phyloP scores from a whole-genome alignment of 2,888 invertebrate species.

The Nomada ferruginata region DNA sequence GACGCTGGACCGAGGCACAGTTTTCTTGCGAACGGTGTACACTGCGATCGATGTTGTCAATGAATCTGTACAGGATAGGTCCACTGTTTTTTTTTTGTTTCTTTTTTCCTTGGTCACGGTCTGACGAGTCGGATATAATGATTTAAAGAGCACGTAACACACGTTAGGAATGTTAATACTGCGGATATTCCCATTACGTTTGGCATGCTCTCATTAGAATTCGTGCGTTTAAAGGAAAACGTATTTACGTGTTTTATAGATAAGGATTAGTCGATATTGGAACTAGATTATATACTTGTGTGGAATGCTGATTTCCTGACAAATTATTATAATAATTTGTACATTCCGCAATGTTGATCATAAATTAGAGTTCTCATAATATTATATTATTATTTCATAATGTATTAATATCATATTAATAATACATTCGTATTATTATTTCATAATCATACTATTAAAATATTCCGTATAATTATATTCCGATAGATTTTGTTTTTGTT shows the following conservation, averaged over 20 bases:
- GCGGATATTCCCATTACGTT: not conserved
- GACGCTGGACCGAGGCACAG: slow-evolving; percentile 36
- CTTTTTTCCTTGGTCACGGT: not conserved
- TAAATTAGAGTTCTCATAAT: no score
- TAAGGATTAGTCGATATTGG: not conserved
- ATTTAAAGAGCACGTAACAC: slow-evolving; percentile 26
- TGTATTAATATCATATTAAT: no score
- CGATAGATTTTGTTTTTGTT: not conserved
- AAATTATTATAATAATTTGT: not conserved
- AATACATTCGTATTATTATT: no score
- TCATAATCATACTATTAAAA: not conserved
- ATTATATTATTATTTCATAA: no score
- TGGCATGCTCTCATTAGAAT: no score
- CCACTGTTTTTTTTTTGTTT: not conserved
- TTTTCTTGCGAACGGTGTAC: slow-evolving; percentile 44
- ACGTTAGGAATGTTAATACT: slow-evolving; percentile 26
- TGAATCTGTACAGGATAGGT: slow-evolving; percentile 44
- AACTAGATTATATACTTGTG: not conserved
- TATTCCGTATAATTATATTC: not conserved
- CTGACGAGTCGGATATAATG: slow-evolving; percentile 16
- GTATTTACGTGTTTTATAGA: not conserved
- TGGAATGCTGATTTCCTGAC: not conserved
- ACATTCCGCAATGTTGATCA: no score
- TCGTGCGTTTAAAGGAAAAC: not conserved
- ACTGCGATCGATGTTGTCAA: slow-evolving; percentile 40